Base-by-base conservation (phyloP, 2,888 invertebrate genomes). In the Julus scandinavius region DNA sequence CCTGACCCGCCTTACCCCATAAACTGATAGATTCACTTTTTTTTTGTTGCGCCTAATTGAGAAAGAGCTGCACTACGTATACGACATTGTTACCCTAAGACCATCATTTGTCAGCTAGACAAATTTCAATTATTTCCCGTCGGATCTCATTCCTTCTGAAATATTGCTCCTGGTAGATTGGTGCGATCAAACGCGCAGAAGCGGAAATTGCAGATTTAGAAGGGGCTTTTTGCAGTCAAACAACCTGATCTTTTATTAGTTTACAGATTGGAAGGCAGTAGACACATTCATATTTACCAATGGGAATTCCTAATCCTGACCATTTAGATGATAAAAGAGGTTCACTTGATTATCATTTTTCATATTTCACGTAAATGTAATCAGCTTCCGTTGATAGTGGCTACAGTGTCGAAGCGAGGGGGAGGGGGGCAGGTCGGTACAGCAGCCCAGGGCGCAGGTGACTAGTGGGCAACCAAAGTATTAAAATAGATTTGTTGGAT, bases 91-190 rank as follows among this genome's bases (percentile, higher is more conserved):
- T 29, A 80, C 80, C 29, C 7, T 80, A 80, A 80, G 80, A 80
- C 80, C 80, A 80, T 80, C 80, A 80, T 80, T 80, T 80, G 80
- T 80, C 80, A 80, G 80, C 80, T 29, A 80, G 80, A 80, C 80
- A 80, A 80, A 80, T 80, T 80, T 80, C 80, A 80, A 80, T 80
- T 80, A 80, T 80, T 38, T 80, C 38, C 80, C 80, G 80, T 80
- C 80, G 38, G 80, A 80, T 38, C 80, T 38, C 80, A 80, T 80
- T 80, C 38, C 2, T 29, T 38, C 13, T 80, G 80, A 80, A 11
- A 80, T 80, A 38, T 38, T 80, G 80, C 11, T 80, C 80, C 80
- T 80, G 80, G 38, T 38, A 80, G 80, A 80, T 38, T 38, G 38
- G 80, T 38, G 80, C 13, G 29, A 29, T 29, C 29, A 11, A n/a